Conservation (phyloP, 2,888 invertebrate genomes). For the Trissolcus brochymenae region DNA sequence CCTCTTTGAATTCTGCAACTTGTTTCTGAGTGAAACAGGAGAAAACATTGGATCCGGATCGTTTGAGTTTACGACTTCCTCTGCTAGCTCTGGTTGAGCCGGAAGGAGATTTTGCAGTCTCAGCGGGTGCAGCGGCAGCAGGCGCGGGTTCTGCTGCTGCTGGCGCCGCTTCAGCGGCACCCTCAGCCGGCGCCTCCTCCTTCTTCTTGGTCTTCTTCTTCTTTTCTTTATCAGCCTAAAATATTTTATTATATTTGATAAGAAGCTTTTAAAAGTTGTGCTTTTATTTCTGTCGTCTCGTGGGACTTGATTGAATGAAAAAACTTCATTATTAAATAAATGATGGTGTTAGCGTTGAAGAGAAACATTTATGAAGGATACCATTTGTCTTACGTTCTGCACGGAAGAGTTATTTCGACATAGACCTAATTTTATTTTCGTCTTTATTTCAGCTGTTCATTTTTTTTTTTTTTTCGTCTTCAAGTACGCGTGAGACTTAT, state of each 20-base stretch:
- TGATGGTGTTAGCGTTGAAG: too few species aligned
- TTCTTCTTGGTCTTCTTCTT: constrained; percentile 83
- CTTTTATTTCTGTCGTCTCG: background rate
- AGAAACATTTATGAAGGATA: too few species aligned
- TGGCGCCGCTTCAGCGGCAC: constrained; percentile 82
- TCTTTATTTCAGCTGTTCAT: constrained; percentile 3
- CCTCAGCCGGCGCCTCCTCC: constrained; percentile 87
- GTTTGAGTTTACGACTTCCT: constrained; percentile 88
- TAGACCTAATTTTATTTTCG: constrained; percentile 14
- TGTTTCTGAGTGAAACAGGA: constrained; percentile 98
- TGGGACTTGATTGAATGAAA: background rate
- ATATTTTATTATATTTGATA: background rate
- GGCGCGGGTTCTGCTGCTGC: constrained; percentile 78
- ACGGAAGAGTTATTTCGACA: constrained; percentile 10
- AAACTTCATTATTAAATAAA: background rate
- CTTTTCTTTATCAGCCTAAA: constrained; percentile 94
- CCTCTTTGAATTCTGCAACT: constrained; percentile 97
- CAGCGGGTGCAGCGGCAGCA: constrained; percentile 68
- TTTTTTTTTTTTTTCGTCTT: constrained; percentile 10
- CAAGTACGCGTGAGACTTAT: background rate
- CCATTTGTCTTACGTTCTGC: too few species aligned
- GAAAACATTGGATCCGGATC: constrained; percentile 96
- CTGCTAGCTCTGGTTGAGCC: constrained; percentile 85
- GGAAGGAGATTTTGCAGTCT: constrained; percentile 76
- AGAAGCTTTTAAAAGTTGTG: background rate